A percentile compares a stretch with the other conserved stretches of the same genome.
These are phyloP conservation scores for Lutjanus argentimaculatus DNA, from an alignment of 2,797 vertebrate species.

Conservation along the genomic window DNA sequence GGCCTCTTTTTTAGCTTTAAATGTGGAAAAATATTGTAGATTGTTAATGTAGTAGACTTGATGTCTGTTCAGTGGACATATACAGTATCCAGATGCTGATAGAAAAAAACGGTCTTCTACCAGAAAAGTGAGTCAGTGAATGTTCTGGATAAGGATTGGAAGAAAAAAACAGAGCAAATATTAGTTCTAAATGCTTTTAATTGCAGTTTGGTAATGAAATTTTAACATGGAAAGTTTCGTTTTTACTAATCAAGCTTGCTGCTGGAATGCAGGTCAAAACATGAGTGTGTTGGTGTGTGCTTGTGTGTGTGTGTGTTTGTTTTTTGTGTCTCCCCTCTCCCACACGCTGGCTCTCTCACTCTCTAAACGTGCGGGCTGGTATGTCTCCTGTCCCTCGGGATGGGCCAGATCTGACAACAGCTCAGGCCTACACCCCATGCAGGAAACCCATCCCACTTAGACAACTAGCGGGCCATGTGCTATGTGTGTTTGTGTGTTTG, in stretches of 20 bases:
- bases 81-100: slow-evolving; percentile 14
- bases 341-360: slow-evolving; percentile 14
- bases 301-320: neutral
- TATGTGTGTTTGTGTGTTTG: slow-evolving; percentile 14
- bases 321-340: neutral
- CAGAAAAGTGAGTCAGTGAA: slow-evolving; percentile 37
- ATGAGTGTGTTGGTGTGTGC: neutral
- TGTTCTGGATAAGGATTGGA: slow-evolving; percentile 24
- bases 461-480: slow-evolving; percentile 5
- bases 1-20: slow-evolving; percentile 6
- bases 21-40: slow-evolving; percentile 2
- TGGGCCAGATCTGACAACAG: slow-evolving; percentile 77
- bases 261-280: slow-evolving; percentile 18
- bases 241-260: slow-evolving; percentile 3
- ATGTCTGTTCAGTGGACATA: slow-evolving; percentile 18
- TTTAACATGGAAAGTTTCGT: neutral
- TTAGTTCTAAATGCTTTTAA: slow-evolving; percentile 7
- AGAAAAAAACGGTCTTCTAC: neutral
- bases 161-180: neutral
- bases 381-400: slow-evolving; percentile 68
- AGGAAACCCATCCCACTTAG: slow-evolving; percentile 78
- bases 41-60: neutral
- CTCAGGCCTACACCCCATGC: slow-evolving; percentile 68
- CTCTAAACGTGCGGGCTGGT: slow-evolving; percentile 58
- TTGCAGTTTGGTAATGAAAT: neutral